Percentiles rank a stretch among this genome's conserved stretches.
These are phyloP conservation scores for Cistogaster globosa DNA, from an alignment of 2,888 invertebrate genomes.

Conservation along the genomic window DNA sequence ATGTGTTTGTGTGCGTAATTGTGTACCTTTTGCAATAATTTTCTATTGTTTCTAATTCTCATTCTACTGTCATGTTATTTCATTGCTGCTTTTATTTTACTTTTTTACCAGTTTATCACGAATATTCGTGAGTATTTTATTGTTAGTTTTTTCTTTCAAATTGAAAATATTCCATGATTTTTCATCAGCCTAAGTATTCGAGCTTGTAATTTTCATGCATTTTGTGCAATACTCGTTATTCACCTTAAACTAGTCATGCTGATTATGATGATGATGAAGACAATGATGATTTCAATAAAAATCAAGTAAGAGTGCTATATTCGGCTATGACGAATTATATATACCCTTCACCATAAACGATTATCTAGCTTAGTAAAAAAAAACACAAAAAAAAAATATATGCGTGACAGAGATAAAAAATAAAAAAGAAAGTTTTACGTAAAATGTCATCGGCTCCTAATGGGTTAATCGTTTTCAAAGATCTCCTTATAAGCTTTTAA, in stretches of 20 bases:
- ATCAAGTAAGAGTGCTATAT: no score
- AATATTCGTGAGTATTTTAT: slow-evolving; percentile 49
- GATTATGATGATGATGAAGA: slow-evolving; percentile 42
- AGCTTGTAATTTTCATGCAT: slow-evolving; percentile 23
- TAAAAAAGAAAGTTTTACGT: no score
- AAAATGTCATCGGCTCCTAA: no score
- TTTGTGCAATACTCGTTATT: slow-evolving; percentile 33
- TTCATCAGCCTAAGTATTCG: slow-evolving; percentile 33
- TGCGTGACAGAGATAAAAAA: no score
- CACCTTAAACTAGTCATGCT: slow-evolving; percentile 46
- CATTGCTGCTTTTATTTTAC: background rate
- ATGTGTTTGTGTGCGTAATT: background rate
- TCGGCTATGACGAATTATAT: no score
- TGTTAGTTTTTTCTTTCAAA: slow-evolving; percentile 19
- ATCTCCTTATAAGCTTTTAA: no score
- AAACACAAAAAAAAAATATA: no score
- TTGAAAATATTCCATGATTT: slow-evolving; percentile 55
- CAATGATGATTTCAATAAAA: background rate
- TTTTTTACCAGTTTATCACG: slow-evolving; percentile 40
- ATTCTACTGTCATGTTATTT: slow-evolving; percentile 5
- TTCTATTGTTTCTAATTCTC: slow-evolving; percentile 35
- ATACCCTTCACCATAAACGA: no score
- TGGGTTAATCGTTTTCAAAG: no score
- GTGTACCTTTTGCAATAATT: background rate
- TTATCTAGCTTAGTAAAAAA: no score